A percentile compares a stretch with the other conserved stretches of the same genome.
Evolutionary conservation across 2,888 invertebrate genomes (phyloP).

Genomic region (Orthosia incerta): DNA sequence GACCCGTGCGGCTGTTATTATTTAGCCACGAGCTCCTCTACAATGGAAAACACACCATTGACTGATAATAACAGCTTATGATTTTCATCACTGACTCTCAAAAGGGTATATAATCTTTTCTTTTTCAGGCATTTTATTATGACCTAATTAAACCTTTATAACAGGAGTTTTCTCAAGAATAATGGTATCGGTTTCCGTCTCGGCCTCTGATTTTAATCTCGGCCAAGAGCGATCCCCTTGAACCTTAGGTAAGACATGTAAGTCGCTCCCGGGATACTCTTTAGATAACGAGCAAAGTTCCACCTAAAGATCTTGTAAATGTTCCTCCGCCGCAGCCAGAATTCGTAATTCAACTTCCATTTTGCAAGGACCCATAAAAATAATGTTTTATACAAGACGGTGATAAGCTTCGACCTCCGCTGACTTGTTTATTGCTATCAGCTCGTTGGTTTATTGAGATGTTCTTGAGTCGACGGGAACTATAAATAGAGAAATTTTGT

Average conservation of each 20-base stretch:
- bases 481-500: background rate
- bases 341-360: conserved; percentile 74
- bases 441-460: conserved; percentile 39
- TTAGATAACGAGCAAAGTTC: conserved; percentile 75
- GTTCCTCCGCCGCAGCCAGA: conserved; percentile 72
- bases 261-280: conserved; percentile 68
- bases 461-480: background rate
- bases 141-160: conserved; percentile 53
- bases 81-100: background rate
- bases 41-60: background rate
- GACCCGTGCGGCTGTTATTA: too few relatives aligned
- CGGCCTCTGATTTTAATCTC: conserved; percentile 59
- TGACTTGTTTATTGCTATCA: conserved; percentile 49
- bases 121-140: conserved; percentile 31
- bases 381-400: conserved; percentile 64
- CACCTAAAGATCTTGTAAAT: conserved; percentile 75
- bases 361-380: conserved; percentile 68
- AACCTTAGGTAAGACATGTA: conserved; percentile 67
- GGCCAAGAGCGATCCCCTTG: conserved; percentile 54
- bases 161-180: conserved; percentile 50
- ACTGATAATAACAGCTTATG: background rate
- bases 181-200: conserved; percentile 54
- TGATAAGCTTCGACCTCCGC: conserved; percentile 60
- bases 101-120: background rate
- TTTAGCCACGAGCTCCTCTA: too few relatives aligned